Conservation (phyloP, 2,113 vertebrate genomes). For the Vireo altiloquus region DNA sequence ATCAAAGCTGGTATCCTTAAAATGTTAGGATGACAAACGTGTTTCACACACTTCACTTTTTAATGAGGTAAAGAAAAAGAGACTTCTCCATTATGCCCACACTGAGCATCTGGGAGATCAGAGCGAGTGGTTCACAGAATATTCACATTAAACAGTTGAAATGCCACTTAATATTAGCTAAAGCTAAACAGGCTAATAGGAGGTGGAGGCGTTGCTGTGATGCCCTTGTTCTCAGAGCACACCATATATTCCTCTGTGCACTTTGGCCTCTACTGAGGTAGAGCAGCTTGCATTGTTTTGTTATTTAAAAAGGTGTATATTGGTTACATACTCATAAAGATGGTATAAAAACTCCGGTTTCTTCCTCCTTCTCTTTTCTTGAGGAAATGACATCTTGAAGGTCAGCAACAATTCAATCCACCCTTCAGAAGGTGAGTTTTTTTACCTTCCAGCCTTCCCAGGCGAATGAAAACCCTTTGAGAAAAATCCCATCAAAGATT, state of each 20-base stretch:
- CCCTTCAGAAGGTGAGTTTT: not conserved
- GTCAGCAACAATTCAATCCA: not conserved
- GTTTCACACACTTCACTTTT: not conserved
- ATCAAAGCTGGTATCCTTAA: not conserved
- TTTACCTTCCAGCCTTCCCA: not conserved
- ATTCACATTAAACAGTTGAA: not conserved
- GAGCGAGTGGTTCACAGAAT: not conserved
- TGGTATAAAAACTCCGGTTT: fast-evolving
- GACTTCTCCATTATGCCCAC: not conserved
- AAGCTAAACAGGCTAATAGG: not conserved
- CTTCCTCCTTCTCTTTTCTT: not conserved
- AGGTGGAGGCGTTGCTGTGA: not conserved
- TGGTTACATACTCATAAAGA: not conserved
- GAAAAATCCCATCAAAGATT: not conserved
- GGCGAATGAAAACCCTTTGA: not conserved
- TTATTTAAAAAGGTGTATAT: not conserved
- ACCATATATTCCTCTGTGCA: not conserved
- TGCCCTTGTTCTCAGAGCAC: not conserved
- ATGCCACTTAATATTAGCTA: not conserved
- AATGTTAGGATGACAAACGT: not conserved
- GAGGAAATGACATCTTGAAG: not conserved
- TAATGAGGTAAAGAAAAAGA: not conserved
- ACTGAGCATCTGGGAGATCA: not conserved
- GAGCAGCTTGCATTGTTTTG: not conserved
- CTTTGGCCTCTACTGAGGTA: not conserved